Conservation (phyloP, 2,113 vertebrate species). For the Uropsilus gracilis region DNA sequence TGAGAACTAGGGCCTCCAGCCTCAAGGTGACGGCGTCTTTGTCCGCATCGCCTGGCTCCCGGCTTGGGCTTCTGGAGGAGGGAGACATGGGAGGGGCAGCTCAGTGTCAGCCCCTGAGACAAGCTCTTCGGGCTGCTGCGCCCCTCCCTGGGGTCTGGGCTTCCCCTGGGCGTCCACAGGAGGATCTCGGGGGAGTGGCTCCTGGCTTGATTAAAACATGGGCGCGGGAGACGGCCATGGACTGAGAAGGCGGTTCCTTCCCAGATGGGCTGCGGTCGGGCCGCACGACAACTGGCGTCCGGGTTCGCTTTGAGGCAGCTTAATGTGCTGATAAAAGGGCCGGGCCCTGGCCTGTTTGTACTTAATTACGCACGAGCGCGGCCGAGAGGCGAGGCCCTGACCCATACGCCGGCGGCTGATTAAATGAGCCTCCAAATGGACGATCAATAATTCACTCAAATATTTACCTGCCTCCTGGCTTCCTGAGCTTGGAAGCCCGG, state of each 20-base stretch:
- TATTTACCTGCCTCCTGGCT: slow-evolving; percentile 63
- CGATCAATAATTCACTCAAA: slow-evolving; percentile 72
- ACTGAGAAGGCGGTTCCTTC: slow-evolving; percentile 13
- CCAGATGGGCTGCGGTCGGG: slow-evolving; percentile 40
- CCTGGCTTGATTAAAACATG: slow-evolving; percentile 8
- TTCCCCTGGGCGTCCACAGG: neutral
- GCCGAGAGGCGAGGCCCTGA: slow-evolving; percentile 39
- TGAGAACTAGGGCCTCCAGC: neutral
- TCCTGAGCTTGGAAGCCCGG: slow-evolving; percentile 57
- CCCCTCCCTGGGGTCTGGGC: rapidly evolving
- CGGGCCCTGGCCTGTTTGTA: neutral
- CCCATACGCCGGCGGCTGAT: slow-evolving; percentile 58
- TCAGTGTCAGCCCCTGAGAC: neutral
- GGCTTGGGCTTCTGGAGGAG: neutral
- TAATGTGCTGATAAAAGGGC: slow-evolving; percentile 74
- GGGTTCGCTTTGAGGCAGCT: slow-evolving; percentile 8
- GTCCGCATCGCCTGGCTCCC: neutral
- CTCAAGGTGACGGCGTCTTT: neutral
- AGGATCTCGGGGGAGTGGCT: neutral
- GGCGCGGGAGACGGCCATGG: slow-evolving; percentile 21
- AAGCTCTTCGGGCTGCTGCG: rapidly evolving
- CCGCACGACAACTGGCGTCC: neutral
- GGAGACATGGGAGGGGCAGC: no score
- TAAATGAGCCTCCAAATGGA: slow-evolving; percentile 60
- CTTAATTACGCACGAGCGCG: slow-evolving; percentile 58